A percentile compares a stretch with the other conserved stretches of the same genome.
Evolutionary conservation across 2,113 vertebrate species (phyloP).

Genomic region (Dicaeum eximium): DNA sequence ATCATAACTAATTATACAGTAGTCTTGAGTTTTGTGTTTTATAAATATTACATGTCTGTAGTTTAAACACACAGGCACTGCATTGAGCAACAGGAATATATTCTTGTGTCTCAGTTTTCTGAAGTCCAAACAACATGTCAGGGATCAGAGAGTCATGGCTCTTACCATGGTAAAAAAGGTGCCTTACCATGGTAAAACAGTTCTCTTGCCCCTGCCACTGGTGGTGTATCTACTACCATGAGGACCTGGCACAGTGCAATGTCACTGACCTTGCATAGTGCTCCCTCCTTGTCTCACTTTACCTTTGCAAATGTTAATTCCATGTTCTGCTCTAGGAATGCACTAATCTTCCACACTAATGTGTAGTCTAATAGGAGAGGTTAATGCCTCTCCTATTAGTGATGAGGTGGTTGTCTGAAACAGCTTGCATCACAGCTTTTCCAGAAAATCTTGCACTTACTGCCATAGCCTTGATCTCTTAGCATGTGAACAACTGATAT

Average conservation of each 20-base stretch:
- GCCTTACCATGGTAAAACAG: background rate
- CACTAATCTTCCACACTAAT: background rate
- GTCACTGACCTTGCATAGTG: rapidly evolving
- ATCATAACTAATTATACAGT: background rate
- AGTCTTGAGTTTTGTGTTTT: background rate
- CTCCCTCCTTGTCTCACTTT: background rate
- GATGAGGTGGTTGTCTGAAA: background rate
- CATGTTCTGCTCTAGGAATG: background rate
- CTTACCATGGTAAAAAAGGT: background rate
- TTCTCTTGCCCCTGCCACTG: background rate
- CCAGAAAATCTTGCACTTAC: background rate
- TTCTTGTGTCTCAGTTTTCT: background rate
- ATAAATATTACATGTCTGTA: background rate
- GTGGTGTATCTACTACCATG: background rate
- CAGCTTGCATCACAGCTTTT: background rate
- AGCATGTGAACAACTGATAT: background rate
- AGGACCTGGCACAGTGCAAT: background rate
- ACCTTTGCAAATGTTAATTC: background rate
- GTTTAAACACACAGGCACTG: background rate
- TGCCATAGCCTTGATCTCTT: background rate
- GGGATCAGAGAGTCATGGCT: no score
- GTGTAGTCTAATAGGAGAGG: background rate
- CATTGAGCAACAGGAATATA: background rate
- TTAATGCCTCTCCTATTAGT: background rate
- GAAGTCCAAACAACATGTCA: background rate